phyloP scores from a whole-genome alignment of 2,888 invertebrate species.

The Sesia bembeciformis region DNA sequence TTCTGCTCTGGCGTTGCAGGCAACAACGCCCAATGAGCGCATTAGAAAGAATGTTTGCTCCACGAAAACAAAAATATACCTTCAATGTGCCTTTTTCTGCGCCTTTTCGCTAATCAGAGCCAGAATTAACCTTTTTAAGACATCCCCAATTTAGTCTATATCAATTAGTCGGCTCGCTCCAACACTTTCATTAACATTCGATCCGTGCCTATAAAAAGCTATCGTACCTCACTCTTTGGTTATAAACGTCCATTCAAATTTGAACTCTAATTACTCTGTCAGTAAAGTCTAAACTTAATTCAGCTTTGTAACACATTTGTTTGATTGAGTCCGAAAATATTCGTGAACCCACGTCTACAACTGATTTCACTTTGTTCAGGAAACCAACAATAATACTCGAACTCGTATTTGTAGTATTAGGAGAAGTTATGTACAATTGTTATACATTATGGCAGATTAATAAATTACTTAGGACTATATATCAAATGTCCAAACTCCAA shows the following conservation, averaged over 20 bases:
- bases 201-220: neutral
- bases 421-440: no score
- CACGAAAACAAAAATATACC: neutral
- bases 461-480: no score
- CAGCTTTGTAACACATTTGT: neutral
- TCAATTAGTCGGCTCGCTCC: slow-evolving; percentile 10
- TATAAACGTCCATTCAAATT: neutral
- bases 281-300: neutral
- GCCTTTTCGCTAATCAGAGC: slow-evolving; percentile 8
- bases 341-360: neutral
- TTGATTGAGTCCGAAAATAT: neutral
- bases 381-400: no score
- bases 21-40: no score
- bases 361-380: neutral
- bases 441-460: no score
- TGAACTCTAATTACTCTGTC: neutral
- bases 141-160: slow-evolving; percentile 18
- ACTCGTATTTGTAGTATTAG: no score
- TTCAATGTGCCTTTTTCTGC: neutral
- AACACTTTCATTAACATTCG: neutral
- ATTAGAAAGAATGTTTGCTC: neutral
- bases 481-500: no score
- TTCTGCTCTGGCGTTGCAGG: no score
- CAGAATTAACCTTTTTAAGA: slow-evolving; percentile 16
- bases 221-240: neutral